Conservation (phyloP, 2,797 vertebrate species). For the Lerista edwardsae region DNA sequence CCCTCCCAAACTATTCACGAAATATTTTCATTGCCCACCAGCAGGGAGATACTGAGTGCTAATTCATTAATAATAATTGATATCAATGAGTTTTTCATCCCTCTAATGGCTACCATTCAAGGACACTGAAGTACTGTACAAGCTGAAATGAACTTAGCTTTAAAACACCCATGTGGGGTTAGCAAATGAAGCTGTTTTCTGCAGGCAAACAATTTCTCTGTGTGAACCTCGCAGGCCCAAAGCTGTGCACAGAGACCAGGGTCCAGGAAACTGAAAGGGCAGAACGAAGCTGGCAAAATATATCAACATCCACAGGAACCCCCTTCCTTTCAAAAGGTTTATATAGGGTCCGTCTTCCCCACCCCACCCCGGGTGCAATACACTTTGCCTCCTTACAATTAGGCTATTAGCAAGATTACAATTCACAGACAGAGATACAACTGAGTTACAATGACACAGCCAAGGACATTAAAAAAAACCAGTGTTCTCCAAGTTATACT, state of each 20-base stretch:
- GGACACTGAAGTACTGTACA: slow-evolving; percentile 66
- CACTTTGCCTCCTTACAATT: not conserved
- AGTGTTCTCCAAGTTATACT: not conserved
- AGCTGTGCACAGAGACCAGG: rapidly evolving
- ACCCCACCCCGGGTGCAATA: not conserved
- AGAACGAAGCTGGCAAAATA: not conserved
- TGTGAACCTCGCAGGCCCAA: slow-evolving; percentile 34
- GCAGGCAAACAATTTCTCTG: slow-evolving; percentile 38
- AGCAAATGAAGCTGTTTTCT: slow-evolving; percentile 59
- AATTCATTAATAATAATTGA: slow-evolving; percentile 58
- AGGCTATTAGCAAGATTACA: not conserved
- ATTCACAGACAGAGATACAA: not conserved
- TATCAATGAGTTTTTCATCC: slow-evolving; percentile 68
- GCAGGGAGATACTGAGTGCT: slow-evolving; percentile 62
- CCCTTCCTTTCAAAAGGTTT: not conserved
- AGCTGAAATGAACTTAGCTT: slow-evolving; percentile 67
- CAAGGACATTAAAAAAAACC: not conserved
- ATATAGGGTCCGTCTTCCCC: not conserved
- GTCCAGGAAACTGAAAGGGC: not conserved
- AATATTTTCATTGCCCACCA: slow-evolving; percentile 66
- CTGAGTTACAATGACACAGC: not conserved
- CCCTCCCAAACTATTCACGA: slow-evolving; percentile 49
- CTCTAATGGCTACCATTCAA: slow-evolving; percentile 65
- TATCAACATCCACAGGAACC: not conserved
- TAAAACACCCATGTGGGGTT: slow-evolving; percentile 59